Evolutionary conservation across 2,113 vertebrate species (phyloP).

Genomic region (Probosciger aterrimus): DNA sequence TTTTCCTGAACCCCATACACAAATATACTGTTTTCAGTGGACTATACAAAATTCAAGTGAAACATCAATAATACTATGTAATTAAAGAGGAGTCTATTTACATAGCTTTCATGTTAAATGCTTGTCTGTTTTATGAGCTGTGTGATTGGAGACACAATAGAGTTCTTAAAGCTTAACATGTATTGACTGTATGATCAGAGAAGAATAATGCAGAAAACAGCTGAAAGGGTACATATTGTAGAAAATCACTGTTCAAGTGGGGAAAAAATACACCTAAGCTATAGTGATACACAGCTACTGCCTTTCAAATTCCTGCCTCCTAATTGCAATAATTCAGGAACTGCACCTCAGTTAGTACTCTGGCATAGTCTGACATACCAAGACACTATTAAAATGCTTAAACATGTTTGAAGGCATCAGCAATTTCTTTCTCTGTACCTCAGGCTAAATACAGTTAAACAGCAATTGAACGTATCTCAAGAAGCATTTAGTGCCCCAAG

Average conservation of each 20-base stretch:
- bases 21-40: background rate
- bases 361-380: slow-evolving; percentile 46
- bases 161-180: background rate
- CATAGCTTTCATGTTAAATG: background rate
- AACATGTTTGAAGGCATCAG: slow-evolving; percentile 75
- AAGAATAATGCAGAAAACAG: background rate
- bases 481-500: slow-evolving; percentile 71
- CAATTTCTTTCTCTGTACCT: slow-evolving; percentile 64
- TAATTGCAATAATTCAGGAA: slow-evolving; percentile 17
- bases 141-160: background rate
- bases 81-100: background rate
- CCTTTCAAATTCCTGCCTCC: background rate
- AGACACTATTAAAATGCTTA: slow-evolving; percentile 70
- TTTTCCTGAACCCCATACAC: background rate
- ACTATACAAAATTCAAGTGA: background rate
- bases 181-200: background rate
- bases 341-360: background rate
- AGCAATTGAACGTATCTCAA: slow-evolving; percentile 74
- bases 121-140: background rate
- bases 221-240: background rate
- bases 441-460: slow-evolving; percentile 73
- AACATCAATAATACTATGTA: background rate
- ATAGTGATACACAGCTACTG: background rate
- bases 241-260: background rate
- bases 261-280: background rate